phyloP scores from a whole-genome alignment of 35 echinoderm and acorn worm species.

The Anneissia japonica region DNA sequence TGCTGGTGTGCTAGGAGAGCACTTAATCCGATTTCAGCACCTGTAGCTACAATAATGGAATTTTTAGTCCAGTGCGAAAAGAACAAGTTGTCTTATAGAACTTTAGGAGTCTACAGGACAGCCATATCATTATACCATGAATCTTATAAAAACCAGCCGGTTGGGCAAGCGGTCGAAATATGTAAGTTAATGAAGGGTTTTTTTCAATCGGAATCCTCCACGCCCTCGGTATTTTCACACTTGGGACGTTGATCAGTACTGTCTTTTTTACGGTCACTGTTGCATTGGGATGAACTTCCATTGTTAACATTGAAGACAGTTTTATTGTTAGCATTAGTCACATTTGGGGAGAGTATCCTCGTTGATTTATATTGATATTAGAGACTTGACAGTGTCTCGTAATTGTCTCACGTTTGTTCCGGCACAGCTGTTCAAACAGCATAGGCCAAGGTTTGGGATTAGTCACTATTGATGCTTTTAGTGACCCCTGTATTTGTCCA shows the following conservation, averaged over 20 bases:
- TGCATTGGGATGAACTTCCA: background rate
- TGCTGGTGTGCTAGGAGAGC: slow-evolving; percentile 27
- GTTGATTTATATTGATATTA: background rate
- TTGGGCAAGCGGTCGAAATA: background rate
- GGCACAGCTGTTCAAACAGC: background rate
- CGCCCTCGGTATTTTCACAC: background rate
- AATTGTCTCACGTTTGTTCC: background rate
- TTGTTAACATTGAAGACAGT: slow-evolving; percentile 15
- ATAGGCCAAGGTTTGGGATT: background rate
- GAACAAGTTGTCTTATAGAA: background rate
- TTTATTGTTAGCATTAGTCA: background rate
- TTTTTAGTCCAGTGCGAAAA: slow-evolving; percentile 5
- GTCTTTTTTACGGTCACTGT: background rate
- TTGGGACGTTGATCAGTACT: slow-evolving; percentile 28
- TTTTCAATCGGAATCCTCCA: slow-evolving; percentile 12
- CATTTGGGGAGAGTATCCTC: background rate
- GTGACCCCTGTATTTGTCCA: too few species aligned
- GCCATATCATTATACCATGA: background rate
- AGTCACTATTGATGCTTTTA: too few species aligned
- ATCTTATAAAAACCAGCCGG: background rate
- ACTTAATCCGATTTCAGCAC: slow-evolving; percentile 14
- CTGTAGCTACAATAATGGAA: slow-evolving; percentile 21
- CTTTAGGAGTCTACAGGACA: background rate
- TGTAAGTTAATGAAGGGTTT: slow-evolving; percentile 25
- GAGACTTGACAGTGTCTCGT: background rate